Conservation (phyloP, 2,113 vertebrate genomes). For the Capricornis sumatraensis region DNA sequence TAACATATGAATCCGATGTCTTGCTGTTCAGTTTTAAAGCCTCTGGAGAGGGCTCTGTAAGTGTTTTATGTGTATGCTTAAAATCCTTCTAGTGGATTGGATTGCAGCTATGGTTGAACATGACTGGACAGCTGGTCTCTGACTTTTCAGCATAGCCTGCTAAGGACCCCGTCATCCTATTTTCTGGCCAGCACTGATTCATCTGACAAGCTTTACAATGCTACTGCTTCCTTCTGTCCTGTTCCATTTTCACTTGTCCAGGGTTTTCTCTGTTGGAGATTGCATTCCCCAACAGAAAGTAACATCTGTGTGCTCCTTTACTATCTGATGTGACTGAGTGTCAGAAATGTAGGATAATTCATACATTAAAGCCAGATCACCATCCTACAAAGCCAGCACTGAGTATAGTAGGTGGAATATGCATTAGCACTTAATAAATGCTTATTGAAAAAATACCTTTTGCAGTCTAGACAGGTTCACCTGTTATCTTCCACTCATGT, state of each 20-base stretch:
- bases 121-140: background rate
- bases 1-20: background rate
- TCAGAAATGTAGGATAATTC: background rate
- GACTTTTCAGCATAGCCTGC: accelerated
- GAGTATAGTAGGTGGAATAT: background rate
- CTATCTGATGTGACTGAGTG: background rate
- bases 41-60: background rate
- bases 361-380: too few relatives aligned
- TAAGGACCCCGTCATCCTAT: accelerated
- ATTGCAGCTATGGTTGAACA: background rate
- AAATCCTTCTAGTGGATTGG: background rate
- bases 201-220: accelerated
- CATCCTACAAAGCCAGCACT: background rate
- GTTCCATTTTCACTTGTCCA: accelerated
- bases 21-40: background rate
- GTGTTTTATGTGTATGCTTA: background rate
- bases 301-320: background rate
- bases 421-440: background rate
- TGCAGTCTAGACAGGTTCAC: accelerated
- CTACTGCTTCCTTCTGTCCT: too few relatives aligned
- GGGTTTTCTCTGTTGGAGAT: background rate
- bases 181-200: background rate
- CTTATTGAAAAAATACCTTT: background rate
- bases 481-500: background rate
- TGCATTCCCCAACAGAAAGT: background rate